Evolutionary conservation across 2,797 vertebrate genomes (phyloP), one percentile per base, ranked within the genome.

Genomic region (Notolabrus celidotus): DNA sequence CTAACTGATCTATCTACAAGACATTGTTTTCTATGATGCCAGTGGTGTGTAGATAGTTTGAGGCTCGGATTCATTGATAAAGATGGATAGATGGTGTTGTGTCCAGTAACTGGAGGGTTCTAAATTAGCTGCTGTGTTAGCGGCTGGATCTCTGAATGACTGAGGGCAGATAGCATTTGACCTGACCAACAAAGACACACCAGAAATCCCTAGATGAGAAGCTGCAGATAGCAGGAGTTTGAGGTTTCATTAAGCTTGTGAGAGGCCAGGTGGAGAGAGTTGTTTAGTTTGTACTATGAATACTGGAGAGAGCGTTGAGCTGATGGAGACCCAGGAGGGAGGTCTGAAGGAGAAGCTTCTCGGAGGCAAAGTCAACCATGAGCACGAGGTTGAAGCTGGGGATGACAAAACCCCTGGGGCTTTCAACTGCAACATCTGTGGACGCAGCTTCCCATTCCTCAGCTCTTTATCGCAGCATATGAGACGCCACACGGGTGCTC

Each of bases 391-490:
- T 2, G 89, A 89, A 36, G 79, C 74, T 5, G 95, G 95, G 2
- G 92, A 93, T 41, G 96, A 96, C 63, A 95, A 92, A 91, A 84
- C 90, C 22, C 82, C 88, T 0, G 92, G 80, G 27, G 90, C 94
- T 52, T 95, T 93, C 42, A 94, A 95, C 90, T 99, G 97, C 87
- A 96, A 92, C 67, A 95, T 98, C 67, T 99, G 97, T 0, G 96
- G 96, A 74, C 97, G 97, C 82, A 97, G 95, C 91, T 99, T 98
- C 77, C 96, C 97, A 4, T 99, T 98, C 84, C 96, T 97, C 81
- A 99, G 97, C 90, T 98, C 97, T 0, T 88, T 99, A 77, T 99
- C 97, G 0, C 97, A 98, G 92, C 97, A 99, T 76, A 99, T 99
- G 97, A 95, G 97, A 70, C 96, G 97, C 51, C 97, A 99, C 92